Evolutionary conservation across 2,888 invertebrate species (phyloP).

Genomic region (Caenorhabditis drosophilae): DNA sequence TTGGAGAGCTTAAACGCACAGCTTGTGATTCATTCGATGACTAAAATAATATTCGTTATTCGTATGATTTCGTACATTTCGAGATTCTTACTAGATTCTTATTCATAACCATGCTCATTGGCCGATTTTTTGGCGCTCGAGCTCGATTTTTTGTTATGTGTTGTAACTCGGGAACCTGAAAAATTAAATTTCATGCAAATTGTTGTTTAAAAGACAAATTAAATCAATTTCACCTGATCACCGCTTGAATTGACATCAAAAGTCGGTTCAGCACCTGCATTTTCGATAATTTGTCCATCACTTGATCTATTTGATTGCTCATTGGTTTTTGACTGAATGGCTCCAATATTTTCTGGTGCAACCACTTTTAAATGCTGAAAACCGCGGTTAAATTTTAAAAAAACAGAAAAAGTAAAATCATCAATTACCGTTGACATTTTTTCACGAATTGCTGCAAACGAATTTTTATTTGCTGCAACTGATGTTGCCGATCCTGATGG

Average conservation of each 20-base stretch:
- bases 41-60: constrained; percentile 10
- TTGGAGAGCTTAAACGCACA: constrained; percentile 26
- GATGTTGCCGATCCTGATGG: constrained; percentile 1
- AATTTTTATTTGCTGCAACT: constrained; percentile 7
- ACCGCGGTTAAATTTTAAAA: neutral
- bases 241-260: constrained; percentile 9
- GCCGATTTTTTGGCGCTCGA: constrained; percentile 42
- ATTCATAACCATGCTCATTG: constrained; percentile 48
- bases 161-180: constrained; percentile 30
- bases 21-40: constrained; percentile 29
- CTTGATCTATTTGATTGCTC: constrained; percentile 24
- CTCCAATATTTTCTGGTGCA: constrained; percentile 21
- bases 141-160: constrained; percentile 45
- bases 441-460: constrained; percentile 23
- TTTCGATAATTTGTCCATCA: neutral
- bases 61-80: neutral
- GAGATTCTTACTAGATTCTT: constrained; percentile 15
- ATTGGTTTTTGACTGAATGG: constrained; percentile 17
- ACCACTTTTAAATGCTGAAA: constrained; percentile 35
- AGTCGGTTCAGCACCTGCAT: constrained; percentile 7
- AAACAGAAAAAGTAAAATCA: neutral
- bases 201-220: too few species aligned
- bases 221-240: too few species aligned
- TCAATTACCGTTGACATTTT: constrained; percentile 27
- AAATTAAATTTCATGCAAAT: too few species aligned